Evolutionary conservation across 2,113 vertebrate species (phyloP).

Genomic region (Pelobates fuscus): DNA sequence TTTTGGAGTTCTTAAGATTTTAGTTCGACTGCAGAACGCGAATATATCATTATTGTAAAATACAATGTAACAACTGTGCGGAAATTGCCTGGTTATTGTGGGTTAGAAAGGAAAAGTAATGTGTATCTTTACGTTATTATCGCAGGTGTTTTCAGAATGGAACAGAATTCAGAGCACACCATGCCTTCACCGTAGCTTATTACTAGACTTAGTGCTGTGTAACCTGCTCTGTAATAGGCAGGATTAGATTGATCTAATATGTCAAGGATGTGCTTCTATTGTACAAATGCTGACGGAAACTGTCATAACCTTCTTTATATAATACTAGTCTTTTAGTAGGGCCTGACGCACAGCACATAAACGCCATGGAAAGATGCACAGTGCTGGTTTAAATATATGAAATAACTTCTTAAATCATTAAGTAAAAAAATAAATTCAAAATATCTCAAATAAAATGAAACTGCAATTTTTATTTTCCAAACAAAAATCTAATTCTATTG

Average conservation of each 20-base stretch:
- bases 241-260: not conserved
- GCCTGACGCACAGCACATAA: no score
- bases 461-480: no score
- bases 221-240: not conserved
- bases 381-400: no score
- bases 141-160: not conserved
- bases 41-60: conserved; percentile 63
- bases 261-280: not conserved
- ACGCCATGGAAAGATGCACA: no score
- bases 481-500: no score
- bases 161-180: not conserved
- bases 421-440: no score
- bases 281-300: no score
- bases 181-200: not conserved
- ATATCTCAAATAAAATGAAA: no score
- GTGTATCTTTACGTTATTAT: conserved; percentile 2
- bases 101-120: conserved; percentile 6
- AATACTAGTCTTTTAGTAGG: no score
- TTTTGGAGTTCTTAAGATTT: conserved; percentile 18
- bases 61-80: conserved; percentile 57
- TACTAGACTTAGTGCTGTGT: not conserved
- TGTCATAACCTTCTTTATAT: no score
- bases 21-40: conserved; percentile 33
- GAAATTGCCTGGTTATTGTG: conserved; percentile 49
- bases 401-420: no score